Percentiles rank a stretch among this genome's conserved stretches.
phyloP scores from a whole-genome alignment of 2,888 invertebrate species.

The Corythucha ciliata region DNA sequence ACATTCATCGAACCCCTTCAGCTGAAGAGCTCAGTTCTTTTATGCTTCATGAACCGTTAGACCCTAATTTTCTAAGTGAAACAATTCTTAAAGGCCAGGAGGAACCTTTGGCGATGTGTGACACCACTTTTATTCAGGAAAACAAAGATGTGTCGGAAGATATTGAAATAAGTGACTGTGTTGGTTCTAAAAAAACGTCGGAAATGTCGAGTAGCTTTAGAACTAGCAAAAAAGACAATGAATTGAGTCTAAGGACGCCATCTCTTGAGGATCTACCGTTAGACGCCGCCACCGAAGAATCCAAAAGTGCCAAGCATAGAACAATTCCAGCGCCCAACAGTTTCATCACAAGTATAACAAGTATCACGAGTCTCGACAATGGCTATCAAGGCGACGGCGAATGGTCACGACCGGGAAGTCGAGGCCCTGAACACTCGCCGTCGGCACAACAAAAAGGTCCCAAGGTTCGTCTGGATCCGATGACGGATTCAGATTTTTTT shows the following conservation, averaged over 20 bases:
- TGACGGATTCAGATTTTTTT: constrained; percentile 87
- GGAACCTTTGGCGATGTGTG: constrained; percentile 4
- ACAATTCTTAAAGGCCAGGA: not conserved
- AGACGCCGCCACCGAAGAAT: constrained; percentile 43
- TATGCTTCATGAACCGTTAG: constrained; percentile 26
- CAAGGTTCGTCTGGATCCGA: constrained; percentile 49
- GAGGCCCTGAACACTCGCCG: constrained; percentile 51
- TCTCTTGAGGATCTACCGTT: constrained; percentile 76
- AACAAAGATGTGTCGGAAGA: constrained; percentile 29
- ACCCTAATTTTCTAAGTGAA: constrained; percentile 22
- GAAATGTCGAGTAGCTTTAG: constrained; percentile 29
- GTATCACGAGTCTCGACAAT: constrained; percentile 83
- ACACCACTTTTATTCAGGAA: too few relatives aligned
- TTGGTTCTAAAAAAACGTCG: constrained; percentile 30
- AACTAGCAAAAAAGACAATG: constrained; percentile 30
- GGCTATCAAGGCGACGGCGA: constrained; percentile 90
- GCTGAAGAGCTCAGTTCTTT: constrained; percentile 46
- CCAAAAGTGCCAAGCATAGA: constrained; percentile 21
- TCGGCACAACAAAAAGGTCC: constrained; percentile 51
- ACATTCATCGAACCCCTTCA: constrained; percentile 49
- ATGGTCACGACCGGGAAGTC: constrained; percentile 76
- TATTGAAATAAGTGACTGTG: constrained; percentile 30
- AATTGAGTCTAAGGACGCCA: constrained; percentile 50
- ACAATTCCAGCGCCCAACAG: constrained; percentile 49
- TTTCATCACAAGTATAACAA: constrained; percentile 80